Evolutionary conservation across 2,888 invertebrate species (phyloP).

Genomic region (Coelopa pilipes): DNA sequence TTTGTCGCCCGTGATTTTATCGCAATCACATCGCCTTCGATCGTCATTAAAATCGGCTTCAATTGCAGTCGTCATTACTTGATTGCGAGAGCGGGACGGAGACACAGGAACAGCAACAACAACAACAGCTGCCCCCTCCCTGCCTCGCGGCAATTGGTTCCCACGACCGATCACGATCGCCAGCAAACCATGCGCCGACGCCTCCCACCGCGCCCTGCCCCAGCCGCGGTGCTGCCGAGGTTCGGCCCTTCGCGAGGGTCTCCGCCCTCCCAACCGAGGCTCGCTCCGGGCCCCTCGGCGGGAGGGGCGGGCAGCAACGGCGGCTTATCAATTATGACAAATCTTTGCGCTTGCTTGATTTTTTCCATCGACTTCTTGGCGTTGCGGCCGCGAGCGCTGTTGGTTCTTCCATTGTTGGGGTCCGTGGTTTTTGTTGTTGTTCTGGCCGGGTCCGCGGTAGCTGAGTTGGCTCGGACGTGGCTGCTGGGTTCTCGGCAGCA

Average conservation of each 20-base stretch:
- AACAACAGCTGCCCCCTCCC: not conserved
- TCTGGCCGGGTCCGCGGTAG: not conserved
- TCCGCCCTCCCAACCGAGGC: not conserved
- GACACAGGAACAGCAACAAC: not conserved
- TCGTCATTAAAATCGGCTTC: slow-evolving; percentile 35
- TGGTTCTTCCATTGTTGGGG: not conserved
- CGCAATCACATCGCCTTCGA: slow-evolving; percentile 31
- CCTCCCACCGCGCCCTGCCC: not conserved
- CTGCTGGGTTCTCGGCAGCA: not conserved
- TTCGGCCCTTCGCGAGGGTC: not conserved
- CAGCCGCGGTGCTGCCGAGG: not conserved
- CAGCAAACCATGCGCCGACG: slow-evolving; percentile 19
- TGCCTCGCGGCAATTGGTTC: slow-evolving; percentile 33
- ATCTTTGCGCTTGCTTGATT: slow-evolving; percentile 65
- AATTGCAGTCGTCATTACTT: slow-evolving; percentile 31
- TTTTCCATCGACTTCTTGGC: slow-evolving; percentile 18
- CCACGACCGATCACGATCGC: slow-evolving; percentile 33
- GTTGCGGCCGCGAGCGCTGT: too few species aligned
- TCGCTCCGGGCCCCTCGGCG: not conserved
- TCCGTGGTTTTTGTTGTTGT: not conserved
- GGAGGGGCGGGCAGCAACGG: not conserved
- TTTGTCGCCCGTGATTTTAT: slow-evolving; percentile 25
- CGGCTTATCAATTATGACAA: slow-evolving; percentile 66
- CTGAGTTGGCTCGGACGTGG: not conserved
- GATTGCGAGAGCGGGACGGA: not conserved